phyloP scores from a whole-genome alignment of 1,140 invertebrate species.

The Drosophila pachea region DNA sequence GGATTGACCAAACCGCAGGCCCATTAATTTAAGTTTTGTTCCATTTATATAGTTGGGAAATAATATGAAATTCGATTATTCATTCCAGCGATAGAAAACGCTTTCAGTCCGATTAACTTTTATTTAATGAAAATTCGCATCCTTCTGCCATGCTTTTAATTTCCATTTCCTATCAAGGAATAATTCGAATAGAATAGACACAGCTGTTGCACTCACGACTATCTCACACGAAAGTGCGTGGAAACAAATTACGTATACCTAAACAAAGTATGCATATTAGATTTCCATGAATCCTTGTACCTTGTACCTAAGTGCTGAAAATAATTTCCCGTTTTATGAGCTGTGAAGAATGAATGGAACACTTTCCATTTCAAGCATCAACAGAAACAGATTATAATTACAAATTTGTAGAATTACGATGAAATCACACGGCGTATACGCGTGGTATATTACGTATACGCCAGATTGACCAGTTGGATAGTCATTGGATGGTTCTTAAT shows the following conservation, averaged over 20 bases:
- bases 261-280: slow-evolving; percentile 14
- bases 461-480: neutral
- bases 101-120: no score
- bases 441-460: slow-evolving; percentile 43
- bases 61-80: no score
- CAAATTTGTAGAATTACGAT: slow-evolving; percentile 14
- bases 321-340: slow-evolving; percentile 29
- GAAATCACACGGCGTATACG: slow-evolving; percentile 49
- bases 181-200: no score
- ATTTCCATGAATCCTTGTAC: slow-evolving; percentile 15
- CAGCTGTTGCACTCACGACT: no score
- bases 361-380: neutral
- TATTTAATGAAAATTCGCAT: no score
- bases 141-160: no score
- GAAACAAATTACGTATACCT: slow-evolving; percentile 2
- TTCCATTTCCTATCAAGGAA: no score
- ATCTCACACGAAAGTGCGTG: neutral
- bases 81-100: no score
- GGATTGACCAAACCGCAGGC: no score
- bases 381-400: slow-evolving; percentile 5
- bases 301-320: slow-evolving; percentile 14
- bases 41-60: no score
- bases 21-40: no score
- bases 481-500: neutral
- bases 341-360: slow-evolving; percentile 16